Conservation (phyloP, 1,140 invertebrate species). For the honey bee (Apis mellifera) region DNA sequence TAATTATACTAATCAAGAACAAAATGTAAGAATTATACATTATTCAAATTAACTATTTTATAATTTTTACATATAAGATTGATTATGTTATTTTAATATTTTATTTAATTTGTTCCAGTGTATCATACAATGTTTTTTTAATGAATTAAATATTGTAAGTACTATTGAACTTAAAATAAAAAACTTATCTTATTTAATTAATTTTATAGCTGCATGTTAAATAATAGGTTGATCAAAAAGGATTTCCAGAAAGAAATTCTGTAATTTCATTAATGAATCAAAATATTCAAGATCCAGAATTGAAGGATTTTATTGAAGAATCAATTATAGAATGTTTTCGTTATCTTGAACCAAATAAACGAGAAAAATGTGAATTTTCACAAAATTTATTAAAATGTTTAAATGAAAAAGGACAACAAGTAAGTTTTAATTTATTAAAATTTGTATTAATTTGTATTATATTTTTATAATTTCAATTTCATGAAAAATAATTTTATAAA, state of each 20-base stretch:
- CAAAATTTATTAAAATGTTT: slow-evolving; percentile 75
- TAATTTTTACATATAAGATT: neutral
- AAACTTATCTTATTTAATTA: neutral
- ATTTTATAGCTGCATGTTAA: neutral
- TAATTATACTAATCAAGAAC: slow-evolving; percentile 26
- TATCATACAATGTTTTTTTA: slow-evolving; percentile 77
- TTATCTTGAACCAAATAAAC: slow-evolving; percentile 68
- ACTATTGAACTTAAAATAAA: neutral
- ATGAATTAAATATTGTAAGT: slow-evolving; percentile 76
- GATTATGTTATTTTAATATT: neutral
- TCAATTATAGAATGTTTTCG: slow-evolving; percentile 75
- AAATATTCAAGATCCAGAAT: slow-evolving; percentile 73
- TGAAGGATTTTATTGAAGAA: slow-evolving; percentile 78
- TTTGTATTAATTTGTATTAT: neutral
- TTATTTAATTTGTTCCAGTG: slow-evolving; percentile 71
- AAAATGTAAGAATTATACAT: slow-evolving; percentile 34
- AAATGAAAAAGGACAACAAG: slow-evolving; percentile 76
- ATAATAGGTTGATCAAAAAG: slow-evolving; percentile 73
- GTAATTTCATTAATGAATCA: slow-evolving; percentile 72
- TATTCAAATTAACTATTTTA: neutral
- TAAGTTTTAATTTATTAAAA: slow-evolving; percentile 52
- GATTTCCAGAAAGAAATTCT: slow-evolving; percentile 73
- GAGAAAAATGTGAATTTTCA: slow-evolving; percentile 77
- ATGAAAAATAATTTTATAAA: neutral
- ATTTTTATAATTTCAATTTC: neutral